phyloP scores from a whole-genome alignment of 1,140 invertebrate genomes.

The Lanistes nyassanus region DNA sequence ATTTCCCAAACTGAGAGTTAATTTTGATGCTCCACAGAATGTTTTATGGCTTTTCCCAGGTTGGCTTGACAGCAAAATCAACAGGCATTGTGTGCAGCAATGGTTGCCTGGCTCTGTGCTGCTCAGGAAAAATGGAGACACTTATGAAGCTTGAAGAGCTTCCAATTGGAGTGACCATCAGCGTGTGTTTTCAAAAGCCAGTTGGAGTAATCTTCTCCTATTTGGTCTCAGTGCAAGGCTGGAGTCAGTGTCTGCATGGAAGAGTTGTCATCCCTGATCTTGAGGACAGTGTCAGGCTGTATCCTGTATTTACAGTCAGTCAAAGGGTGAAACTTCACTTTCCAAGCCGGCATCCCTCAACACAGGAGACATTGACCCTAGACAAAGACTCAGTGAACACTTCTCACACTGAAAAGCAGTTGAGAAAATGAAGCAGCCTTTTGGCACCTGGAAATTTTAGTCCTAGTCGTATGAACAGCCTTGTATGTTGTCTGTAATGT shows the following conservation, averaged over 20 bases:
- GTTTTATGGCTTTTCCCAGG: conserved; percentile 26
- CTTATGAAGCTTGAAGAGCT: conserved; percentile 50
- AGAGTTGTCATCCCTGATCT: conserved; percentile 45
- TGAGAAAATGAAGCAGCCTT: no score
- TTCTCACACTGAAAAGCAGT: no score
- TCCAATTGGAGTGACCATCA: conserved; percentile 52
- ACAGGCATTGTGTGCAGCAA: conserved; percentile 54
- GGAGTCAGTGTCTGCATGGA: conserved; percentile 47
- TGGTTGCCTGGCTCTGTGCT: conserved; percentile 49
- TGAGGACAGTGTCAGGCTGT: conserved; percentile 29
- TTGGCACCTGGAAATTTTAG: no score
- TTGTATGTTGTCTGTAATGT: no score
- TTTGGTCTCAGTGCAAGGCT: conserved; percentile 42
- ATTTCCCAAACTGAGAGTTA: no score
- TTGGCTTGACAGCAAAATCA: conserved; percentile 51
- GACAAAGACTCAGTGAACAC: no score
- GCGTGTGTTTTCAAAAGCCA: conserved; percentile 41
- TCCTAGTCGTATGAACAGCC: no score
- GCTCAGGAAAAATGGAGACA: conserved; percentile 46
- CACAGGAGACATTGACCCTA: no score
- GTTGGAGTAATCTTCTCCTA: conserved; percentile 50
- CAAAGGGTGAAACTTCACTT: conserved; percentile 61
- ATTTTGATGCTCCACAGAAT: background rate
- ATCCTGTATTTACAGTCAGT: conserved; percentile 63
- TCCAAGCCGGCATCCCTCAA: conserved; percentile 27